Base-by-base conservation (phyloP, 2,888 invertebrate genomes). In the Theristus sp. region DNA sequence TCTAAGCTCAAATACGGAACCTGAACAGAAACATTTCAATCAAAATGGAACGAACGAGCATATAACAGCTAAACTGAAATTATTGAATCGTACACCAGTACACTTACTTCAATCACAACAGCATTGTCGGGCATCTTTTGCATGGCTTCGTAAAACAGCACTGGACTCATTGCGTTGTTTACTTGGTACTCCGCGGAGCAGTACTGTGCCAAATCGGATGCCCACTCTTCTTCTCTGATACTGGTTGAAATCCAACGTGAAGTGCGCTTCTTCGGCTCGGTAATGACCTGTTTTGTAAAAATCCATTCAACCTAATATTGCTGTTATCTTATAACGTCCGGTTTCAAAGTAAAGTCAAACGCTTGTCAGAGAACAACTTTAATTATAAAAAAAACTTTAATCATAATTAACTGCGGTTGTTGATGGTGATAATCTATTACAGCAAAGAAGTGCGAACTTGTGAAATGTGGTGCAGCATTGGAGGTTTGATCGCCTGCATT, bases 211-310 rank as follows among this genome's bases (percentile, higher is more conserved):
- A 87, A 73, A 0, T 85, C 82, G 0, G 83, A 81, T 65, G 80
- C 80, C 91, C 91, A 93, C 57, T 84, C 81, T 1, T 80, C 78
- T 75, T 87, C 84, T 0, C 93, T 89, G 69, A 96, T 85, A 58
- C 93, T 93, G 28, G 90, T 86, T 63, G 89, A 89, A 61, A 96
- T 80, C 96, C 98, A 98, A 67, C 84, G 83, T 0, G 81, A 65
- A 0, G 85, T 82, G 65, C 96, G 49, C 20, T 17, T 24, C 6
- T 24, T 17, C 3, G 49, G 49, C 24, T 49, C 49, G 49, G 49
- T 3, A n/a, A 49, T 10, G 3, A 49, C 49, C 24, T 49, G 20
- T n/a, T n/a, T n/a, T n/a, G n/a, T n/a, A n/a, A n/a, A n/a, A n/a
- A n/a, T n/a, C n/a, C n/a, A n/a, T n/a, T n/a, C n/a, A n/a, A n/a